A percentile compares a stretch with the other conserved stretches of the same genome.
Conservation (phyloP, 2,113 vertebrate genomes). For the Pyxicephalus adspersus region DNA sequence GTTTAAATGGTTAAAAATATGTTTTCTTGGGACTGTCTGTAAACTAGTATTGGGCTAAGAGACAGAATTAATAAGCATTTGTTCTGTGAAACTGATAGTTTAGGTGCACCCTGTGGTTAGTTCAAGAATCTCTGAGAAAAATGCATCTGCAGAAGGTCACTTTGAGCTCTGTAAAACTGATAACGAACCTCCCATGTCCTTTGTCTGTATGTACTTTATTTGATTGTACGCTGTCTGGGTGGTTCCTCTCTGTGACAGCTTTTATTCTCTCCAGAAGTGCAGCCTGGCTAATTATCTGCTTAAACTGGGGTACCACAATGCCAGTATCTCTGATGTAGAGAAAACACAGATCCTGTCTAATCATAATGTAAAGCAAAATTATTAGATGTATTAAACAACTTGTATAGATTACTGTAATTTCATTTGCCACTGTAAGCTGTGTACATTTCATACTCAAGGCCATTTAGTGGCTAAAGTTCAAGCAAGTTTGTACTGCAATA, state of each 20-base stretch:
- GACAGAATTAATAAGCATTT: constrained; percentile 46
- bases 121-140: constrained; percentile 21
- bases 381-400: constrained; percentile 36
- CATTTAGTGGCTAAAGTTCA: background rate
- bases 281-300: constrained; percentile 49
- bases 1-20: too few species aligned
- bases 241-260: constrained; percentile 27
- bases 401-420: constrained; percentile 45
- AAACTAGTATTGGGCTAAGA: background rate
- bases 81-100: constrained; percentile 12
- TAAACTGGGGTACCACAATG: constrained; percentile 43
- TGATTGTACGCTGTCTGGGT: constrained; percentile 60
- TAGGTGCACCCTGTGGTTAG: constrained; percentile 32
- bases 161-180: background rate
- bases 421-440: constrained; percentile 18
- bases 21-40: background rate
- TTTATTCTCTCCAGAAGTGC: constrained; percentile 46
- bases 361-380: constrained; percentile 25
- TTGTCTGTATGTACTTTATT: constrained; percentile 44
- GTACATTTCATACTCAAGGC: constrained; percentile 56
- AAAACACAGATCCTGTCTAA: constrained; percentile 48
- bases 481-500: constrained; percentile 11
- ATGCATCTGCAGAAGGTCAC: constrained; percentile 57
- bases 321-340: constrained; percentile 42
- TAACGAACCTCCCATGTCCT: constrained; percentile 33